Base-by-base conservation (phyloP, 1,140 invertebrate species). In the Pachyrhynchus sulphureomaculatus region DNA sequence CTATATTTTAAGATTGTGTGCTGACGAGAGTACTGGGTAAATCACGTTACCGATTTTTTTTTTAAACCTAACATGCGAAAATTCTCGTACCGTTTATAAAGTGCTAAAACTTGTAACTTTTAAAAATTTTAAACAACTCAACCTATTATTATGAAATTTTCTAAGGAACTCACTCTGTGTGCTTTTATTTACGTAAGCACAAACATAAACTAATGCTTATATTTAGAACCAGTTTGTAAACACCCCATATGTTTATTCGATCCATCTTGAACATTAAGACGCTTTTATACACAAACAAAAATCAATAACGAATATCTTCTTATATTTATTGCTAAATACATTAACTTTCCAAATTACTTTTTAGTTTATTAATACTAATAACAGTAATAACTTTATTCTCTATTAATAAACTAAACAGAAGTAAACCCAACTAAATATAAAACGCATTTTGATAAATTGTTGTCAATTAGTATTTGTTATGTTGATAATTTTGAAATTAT, bases 141-240 rank as follows among this genome's bases (percentile, higher is more conserved):
- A 20, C n/a, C 45, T 49, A 49, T 59, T 59, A 59, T 49, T 59
- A 49, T 51, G 56, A 51, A 59, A 59, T 41, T 39, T 49, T 59
- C 45, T 49, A 41, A 41, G 45, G 12, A 34, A 32, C 12, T 23
- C 37, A 26, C 10, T 52, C 26, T 53, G 49, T 61, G 39, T 42
- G 60, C 51, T 62, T 66, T 70, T 70, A 70, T 70, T 70, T 70
- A 68, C 67, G 64, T 64, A 68, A 67, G 59, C 66, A 70, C 61
- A 65, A 68, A 68, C 62, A 67, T 70, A 70, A 68, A 68, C 68
- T 63, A 53, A 57, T 56, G 67, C 65, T 64, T 72, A 72, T 72
- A 71, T 72, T 71, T 72, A 71, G 69, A 67, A 59, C 64, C 56
- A 67, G 67, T 69, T 71, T 69, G 68, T 72, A 70, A 72, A 72